Conservation (phyloP, 2,113 vertebrate species). For the Chamaetylas fuelleborni region DNA sequence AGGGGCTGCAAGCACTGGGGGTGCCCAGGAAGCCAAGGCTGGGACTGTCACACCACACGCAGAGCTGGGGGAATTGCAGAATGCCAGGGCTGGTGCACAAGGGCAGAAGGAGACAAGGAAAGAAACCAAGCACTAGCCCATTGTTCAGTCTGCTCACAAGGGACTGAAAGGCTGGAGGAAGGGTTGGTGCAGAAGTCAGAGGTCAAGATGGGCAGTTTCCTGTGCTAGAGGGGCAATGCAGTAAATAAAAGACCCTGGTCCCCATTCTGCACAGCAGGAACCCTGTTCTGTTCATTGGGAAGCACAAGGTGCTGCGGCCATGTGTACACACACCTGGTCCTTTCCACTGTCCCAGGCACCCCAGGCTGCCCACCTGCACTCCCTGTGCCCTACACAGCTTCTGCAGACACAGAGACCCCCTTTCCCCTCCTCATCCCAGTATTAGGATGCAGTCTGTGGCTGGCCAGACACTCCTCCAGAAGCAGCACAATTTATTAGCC, state of each 20-base stretch:
- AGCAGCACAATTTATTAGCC: not conserved
- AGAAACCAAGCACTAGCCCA: not conserved
- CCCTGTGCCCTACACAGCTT: not conserved
- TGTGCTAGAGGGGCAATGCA: rapidly evolving
- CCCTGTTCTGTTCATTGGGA: rapidly evolving
- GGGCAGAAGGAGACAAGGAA: not conserved
- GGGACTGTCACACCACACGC: rapidly evolving
- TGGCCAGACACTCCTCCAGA: not conserved
- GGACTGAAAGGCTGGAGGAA: not conserved
- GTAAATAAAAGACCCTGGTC: not conserved
- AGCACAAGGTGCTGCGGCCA: not conserved
- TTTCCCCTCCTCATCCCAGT: not conserved
- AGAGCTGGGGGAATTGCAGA: not conserved
- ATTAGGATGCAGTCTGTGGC: not conserved
- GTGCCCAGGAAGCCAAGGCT: not conserved
- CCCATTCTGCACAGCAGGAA: not conserved
- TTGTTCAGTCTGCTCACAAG: rapidly evolving
- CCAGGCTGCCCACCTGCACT: rapidly evolving
- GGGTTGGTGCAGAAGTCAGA: not conserved
- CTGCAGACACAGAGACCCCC: not conserved
- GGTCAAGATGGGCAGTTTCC: not conserved
- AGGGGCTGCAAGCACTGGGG: not conserved
- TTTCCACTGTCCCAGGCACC: not conserved
- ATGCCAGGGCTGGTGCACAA: not conserved
- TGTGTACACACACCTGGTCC: rapidly evolving